Evolutionary conservation across 1,140 invertebrate genomes (phyloP).

Genomic region (Coelopa frigida): DNA sequence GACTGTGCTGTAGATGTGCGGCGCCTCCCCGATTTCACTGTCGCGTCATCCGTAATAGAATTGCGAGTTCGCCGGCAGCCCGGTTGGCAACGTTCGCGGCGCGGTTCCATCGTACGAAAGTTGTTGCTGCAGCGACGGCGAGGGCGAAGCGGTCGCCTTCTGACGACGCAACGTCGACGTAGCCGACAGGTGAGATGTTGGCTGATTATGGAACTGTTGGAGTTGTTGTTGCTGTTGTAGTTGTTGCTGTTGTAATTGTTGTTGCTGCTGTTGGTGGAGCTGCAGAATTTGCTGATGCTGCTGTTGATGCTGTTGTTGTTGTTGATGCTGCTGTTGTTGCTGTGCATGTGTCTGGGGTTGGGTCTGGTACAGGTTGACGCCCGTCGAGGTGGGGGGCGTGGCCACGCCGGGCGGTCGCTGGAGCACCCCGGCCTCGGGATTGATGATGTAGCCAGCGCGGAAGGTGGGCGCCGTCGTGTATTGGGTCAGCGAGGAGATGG

Average conservation of each 20-base stretch:
- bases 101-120: constrained; percentile 39
- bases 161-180: constrained; percentile 26
- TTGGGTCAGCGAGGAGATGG: constrained; percentile 30
- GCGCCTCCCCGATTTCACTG: too few species aligned
- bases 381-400: constrained; percentile 24
- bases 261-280: constrained; percentile 15
- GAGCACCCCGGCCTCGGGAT: constrained; percentile 22
- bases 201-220: background rate
- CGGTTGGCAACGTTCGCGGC: constrained; percentile 37
- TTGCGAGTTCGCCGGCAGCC: constrained; percentile 34
- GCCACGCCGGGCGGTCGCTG: constrained; percentile 27
- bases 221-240: constrained; percentile 15
- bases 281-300: constrained; percentile 3
- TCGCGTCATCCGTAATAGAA: constrained; percentile 44
- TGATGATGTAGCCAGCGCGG: constrained; percentile 32
- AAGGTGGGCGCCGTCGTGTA: constrained; percentile 37
- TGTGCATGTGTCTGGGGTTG: constrained; percentile 1
- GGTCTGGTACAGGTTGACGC: constrained; percentile 4
- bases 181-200: constrained; percentile 13
- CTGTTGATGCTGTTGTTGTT: constrained; percentile 25
- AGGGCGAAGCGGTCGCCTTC: constrained; percentile 15
- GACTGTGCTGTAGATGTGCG: too few species aligned
- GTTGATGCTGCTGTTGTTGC: constrained; percentile 10
- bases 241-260: constrained; percentile 9
- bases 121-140: constrained; percentile 24